Evolutionary conservation across 2,888 invertebrate genomes (phyloP).

Genomic region (Gnatocerus cornutus): DNA sequence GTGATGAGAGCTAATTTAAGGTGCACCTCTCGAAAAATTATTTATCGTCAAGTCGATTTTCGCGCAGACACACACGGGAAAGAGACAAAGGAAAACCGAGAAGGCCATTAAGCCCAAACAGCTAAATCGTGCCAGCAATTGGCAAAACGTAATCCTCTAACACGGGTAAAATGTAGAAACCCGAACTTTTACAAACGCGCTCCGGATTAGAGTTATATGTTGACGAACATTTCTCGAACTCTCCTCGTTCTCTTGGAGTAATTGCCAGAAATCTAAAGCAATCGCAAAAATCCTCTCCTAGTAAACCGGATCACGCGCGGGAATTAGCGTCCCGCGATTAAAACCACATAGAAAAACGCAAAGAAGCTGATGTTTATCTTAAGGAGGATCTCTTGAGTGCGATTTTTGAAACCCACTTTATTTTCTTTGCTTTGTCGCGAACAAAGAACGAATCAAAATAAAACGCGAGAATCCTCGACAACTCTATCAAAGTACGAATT

Average conservation of each 20-base stretch:
- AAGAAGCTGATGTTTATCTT: conserved; percentile 10
- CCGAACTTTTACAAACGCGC: conserved; percentile 48
- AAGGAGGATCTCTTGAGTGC: conserved; percentile 12
- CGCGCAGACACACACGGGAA: conserved; percentile 14
- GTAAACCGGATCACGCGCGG: conserved; percentile 10
- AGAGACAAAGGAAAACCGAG: conserved; percentile 41
- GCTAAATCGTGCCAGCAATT: conserved; percentile 49
- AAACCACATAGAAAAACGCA: conserved; percentile 11
- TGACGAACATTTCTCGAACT: conserved; percentile 39
- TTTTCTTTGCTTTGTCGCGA: conserved; percentile 35
- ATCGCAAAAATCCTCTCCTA: conserved; percentile 16
- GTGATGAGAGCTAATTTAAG: conserved; percentile 27
- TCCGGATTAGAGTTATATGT: conserved; percentile 48
- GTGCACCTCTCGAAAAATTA: conserved; percentile 19
- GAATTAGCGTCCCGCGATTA: conserved; percentile 15
- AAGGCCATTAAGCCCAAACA: conserved; percentile 44
- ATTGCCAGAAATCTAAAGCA: conserved; percentile 36
- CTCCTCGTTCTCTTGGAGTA: conserved; percentile 23
- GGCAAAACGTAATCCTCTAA: conserved; percentile 50
- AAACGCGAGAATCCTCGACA: conserved; percentile 16
- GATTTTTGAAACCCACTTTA: conserved; percentile 25
- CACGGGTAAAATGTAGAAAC: conserved; percentile 41
- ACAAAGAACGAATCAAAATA: conserved; percentile 35
- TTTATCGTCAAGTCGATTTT: conserved; percentile 30
- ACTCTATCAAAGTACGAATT: conserved; percentile 20